Evolutionary conservation across 2,113 vertebrate species (phyloP).

Genomic region (Deroptyus accipitrinus): DNA sequence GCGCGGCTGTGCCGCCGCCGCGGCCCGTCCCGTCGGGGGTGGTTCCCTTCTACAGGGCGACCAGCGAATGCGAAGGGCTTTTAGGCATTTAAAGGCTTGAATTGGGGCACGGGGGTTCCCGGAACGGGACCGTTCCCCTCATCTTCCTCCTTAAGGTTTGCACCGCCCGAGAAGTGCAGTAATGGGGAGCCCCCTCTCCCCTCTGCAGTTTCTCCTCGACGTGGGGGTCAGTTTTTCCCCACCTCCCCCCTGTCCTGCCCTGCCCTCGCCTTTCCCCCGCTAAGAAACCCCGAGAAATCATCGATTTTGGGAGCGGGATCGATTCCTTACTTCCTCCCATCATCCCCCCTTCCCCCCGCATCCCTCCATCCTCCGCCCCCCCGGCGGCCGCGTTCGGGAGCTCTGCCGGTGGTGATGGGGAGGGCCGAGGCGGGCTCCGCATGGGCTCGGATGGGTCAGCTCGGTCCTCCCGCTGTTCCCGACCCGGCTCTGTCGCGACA

Average conservation of each 20-base stretch:
- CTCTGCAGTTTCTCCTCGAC: background rate
- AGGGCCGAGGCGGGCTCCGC: background rate
- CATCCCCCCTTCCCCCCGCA: background rate
- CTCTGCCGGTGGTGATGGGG: background rate
- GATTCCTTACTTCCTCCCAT: background rate
- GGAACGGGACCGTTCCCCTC: background rate
- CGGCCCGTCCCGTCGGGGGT: background rate
- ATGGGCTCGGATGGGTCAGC: background rate
- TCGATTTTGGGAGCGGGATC: constrained; percentile 61
- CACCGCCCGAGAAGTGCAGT: background rate
- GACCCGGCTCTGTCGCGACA: background rate
- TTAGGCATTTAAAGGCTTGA: background rate
- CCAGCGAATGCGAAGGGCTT: background rate
- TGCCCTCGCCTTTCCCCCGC: background rate
- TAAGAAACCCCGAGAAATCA: constrained; percentile 42
- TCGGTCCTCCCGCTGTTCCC: background rate
- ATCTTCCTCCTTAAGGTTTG: background rate
- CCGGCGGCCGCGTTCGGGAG: background rate
- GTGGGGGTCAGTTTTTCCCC: background rate
- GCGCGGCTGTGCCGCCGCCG: background rate
- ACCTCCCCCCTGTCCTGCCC: background rate
- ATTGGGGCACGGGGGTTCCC: background rate
- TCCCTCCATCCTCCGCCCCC: background rate
- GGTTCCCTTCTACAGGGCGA: background rate
- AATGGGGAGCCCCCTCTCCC: background rate